Base-by-base conservation (phyloP, 2,888 invertebrate species). In the Diachrysia chrysitis region DNA sequence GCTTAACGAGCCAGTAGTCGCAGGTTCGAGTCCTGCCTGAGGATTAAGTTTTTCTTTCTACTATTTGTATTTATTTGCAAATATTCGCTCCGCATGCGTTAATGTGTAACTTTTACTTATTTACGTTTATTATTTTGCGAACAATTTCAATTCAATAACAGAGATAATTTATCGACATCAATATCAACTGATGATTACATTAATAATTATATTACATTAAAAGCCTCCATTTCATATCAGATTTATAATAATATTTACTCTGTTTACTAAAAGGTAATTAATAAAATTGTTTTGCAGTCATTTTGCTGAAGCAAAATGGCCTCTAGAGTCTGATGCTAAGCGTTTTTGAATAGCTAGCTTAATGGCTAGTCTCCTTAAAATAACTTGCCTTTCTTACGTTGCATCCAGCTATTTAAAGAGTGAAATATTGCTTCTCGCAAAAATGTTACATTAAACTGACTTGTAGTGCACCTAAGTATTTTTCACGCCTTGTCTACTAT, bases 311-410 rank as follows among this genome's bases (percentile, higher is more conserved):
- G 17, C 19, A n/a, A 63, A 69, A 66, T 62, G 32, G 14, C 54
- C 32, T 48, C 12, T 35, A 19, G 25, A 54, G 35, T 29, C 66
- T 25, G 16, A 59, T 42, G 68, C 63, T 78, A 79, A 78, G 77
- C 77, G 77, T 58, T 78, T 78, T 72, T 54, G 64, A 53, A 72
- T 78, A 79, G 77, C 77, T 25, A 23, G 72, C 66, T 79, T 78
- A 78, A 79, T 78, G 77, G 62, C 66, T 21, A 37, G 65, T 56
- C 66, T 66, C 57, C 61, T 66, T 71, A 66, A 72, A 76, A 58
- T 69, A 69, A 64, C 63, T 63, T 32, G 32, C 57, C 59, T 65
- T 69, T 69, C 72, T 69, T 67, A 57, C 51, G 61, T 29, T 55
- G 58, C 69, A 58, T 19, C 51, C 37, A 59, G 58, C 60, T 69